Evolutionary conservation across 2,888 invertebrate genomes (phyloP).

Genomic region (Drosophila pegasa): DNA sequence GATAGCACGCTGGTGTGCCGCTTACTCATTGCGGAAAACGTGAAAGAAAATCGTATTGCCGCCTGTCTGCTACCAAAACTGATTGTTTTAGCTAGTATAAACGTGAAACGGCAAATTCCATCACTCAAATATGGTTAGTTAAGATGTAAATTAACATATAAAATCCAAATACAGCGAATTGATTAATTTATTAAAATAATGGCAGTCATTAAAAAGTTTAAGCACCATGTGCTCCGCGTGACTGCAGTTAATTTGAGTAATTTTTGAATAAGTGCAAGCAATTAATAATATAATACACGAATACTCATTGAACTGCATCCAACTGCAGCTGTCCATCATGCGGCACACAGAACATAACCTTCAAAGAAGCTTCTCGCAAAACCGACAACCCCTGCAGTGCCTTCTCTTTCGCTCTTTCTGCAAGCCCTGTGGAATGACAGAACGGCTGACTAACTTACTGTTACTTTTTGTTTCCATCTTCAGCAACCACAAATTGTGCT

Average conservation of each 20-base stretch:
- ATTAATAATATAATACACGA: not conserved
- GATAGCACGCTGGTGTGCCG: constrained; percentile 32
- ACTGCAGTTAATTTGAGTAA: constrained; percentile 11
- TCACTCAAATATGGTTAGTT: constrained; percentile 80
- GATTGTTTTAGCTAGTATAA: constrained; percentile 57
- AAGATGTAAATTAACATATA: constrained; percentile 50
- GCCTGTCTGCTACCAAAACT: constrained; percentile 72
- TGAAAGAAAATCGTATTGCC: constrained; percentile 65
- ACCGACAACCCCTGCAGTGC: constrained; percentile 12
- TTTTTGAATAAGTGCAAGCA: not conserved
- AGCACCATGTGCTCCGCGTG: constrained; percentile 50
- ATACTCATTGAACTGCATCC: constrained; percentile 8
- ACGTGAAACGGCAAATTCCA: constrained; percentile 49
- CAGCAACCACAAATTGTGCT: constrained; percentile 99
- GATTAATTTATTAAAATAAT: not conserved
- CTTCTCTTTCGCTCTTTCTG: not conserved
- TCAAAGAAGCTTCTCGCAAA: constrained; percentile 75
- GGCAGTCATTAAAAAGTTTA: not conserved
- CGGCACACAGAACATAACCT: constrained; percentile 70
- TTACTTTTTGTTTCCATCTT: constrained; percentile 6
- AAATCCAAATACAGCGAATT: not conserved
- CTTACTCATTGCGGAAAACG: constrained; percentile 75
- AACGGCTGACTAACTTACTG: constrained; percentile 39
- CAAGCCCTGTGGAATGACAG: constrained; percentile 38
- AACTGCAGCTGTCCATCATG: constrained; percentile 47